Base-by-base conservation (phyloP, 1,140 invertebrate species). In the Temnothorax nylanderi region DNA sequence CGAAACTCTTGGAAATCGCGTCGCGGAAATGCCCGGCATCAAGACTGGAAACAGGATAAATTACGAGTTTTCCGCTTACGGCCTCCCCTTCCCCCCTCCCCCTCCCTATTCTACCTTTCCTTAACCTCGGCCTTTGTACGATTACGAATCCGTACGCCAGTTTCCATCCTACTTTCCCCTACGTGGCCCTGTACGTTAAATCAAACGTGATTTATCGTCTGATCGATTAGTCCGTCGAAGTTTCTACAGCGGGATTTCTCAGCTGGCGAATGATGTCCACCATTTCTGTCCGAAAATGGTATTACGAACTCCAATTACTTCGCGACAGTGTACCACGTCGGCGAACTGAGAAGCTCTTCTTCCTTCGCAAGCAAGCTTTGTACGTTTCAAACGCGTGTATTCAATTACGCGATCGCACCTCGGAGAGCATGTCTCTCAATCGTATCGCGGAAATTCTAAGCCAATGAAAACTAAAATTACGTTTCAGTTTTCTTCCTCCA, bases 11-110 rank as follows among this genome's bases (percentile, higher is more conserved):
- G 80, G 87, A 90, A 91, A 93, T 87, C 89, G 85, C 81, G 90
- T 32, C 69, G 87, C 84, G 92, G 90, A 91, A 91, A 92, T 88
- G 87, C 69, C 80, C 69, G 56, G 78, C 77, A 75, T 86, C 81
- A 86, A 87, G 87, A 86, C 85, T 89, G 88, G 89, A 91, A 92
- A 92, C 85, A 88, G 80, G 87, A 89, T 91, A 91, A 91, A 93
- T 92, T 92, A 93, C 87, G 90, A 86, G 87, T 80, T 90, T 91
- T 89, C 85, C 80, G 91, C 88, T 93, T 92, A 93, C 81, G 64
- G 54, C 37, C 85, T 86, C 44, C 49, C 78, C 84, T 62, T 76
- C n/a, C 26, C 26, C 80, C 69, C 77, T 67, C 21, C 26, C 10
- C 82, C 51, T 16, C 47, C 13, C 13, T 3, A 51, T 26, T 32